phyloP scores from a whole-genome alignment of 2,797 vertebrate species.

The Hozukius guyotensis region DNA sequence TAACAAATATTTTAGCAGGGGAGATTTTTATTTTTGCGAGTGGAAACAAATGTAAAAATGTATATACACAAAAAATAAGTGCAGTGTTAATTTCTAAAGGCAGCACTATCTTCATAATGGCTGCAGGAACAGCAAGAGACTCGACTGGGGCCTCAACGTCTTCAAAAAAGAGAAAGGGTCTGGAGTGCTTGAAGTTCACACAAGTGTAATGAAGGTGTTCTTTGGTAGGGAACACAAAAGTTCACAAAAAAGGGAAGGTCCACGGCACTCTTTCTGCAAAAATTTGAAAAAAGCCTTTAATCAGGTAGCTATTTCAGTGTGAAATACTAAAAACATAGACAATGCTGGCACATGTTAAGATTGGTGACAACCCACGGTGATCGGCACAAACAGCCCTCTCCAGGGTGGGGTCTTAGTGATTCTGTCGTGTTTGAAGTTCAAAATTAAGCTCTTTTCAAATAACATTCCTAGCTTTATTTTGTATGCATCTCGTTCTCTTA shows the following conservation, averaged over 20 bases:
- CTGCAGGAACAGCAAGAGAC: neutral
- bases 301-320: too few species aligned
- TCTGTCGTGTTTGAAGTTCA: neutral
- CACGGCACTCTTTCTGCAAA: neutral
- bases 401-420: neutral
- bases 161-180: too few species aligned
- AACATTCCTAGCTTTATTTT: neutral
- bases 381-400: too few species aligned
- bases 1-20: neutral
- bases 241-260: too few species aligned
- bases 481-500: conserved; percentile 21
- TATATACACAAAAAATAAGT: neutral
- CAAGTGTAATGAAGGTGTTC: too few species aligned
- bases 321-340: too few species aligned
- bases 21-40: neutral
- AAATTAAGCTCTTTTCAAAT: neutral
- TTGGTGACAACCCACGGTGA: too few species aligned
- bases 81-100: neutral
- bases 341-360: too few species aligned
- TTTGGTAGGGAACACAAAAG: too few species aligned
- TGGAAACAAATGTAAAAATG: neutral
- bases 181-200: neutral
- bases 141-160: neutral
- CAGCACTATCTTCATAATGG: neutral
- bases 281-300: too few species aligned